phyloP scores from a whole-genome alignment of 2,113 vertebrate genomes.

The Dipodomys stephensi region DNA sequence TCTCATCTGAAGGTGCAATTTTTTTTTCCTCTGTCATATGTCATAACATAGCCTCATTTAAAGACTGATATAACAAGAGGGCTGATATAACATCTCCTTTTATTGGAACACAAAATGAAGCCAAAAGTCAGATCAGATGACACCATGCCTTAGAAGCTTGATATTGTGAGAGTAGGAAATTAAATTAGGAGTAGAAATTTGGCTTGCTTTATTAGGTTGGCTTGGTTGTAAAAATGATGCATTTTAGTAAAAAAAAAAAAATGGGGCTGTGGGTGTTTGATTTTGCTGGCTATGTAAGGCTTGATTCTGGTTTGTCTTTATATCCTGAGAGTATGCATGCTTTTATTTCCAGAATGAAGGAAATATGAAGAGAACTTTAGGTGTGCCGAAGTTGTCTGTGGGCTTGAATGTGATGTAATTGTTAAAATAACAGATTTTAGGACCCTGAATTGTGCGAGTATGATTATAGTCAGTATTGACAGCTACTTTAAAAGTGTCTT shows the following conservation, averaged over 20 bases:
- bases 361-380: not conserved
- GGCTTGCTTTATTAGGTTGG: slow-evolving; percentile 45
- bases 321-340: not conserved
- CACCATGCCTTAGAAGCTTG: slow-evolving; percentile 39
- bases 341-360: slow-evolving; percentile 47
- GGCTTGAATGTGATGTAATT: slow-evolving; percentile 25
- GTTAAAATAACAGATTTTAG: slow-evolving; percentile 24
- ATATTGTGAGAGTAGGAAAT: slow-evolving; percentile 67
- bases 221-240: slow-evolving; percentile 52
- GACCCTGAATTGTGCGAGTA: slow-evolving; percentile 24
- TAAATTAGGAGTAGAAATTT: slow-evolving; percentile 55
- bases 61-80: slow-evolving; percentile 13
- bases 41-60: slow-evolving; percentile 50
- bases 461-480: slow-evolving; percentile 6
- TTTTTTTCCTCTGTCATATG: slow-evolving; percentile 29
- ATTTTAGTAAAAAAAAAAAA: slow-evolving; percentile 5
- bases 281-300: slow-evolving; percentile 6
- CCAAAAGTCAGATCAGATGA: slow-evolving; percentile 50
- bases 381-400: not conserved
- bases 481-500: not conserved
- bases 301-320: not conserved
- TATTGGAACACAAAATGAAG: slow-evolving; percentile 59
- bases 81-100: slow-evolving; percentile 22
- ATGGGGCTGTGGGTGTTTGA: not conserved
- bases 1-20: slow-evolving; percentile 32